Conservation (phyloP, 2,888 invertebrate genomes). For the Epicampocera succincta region DNA sequence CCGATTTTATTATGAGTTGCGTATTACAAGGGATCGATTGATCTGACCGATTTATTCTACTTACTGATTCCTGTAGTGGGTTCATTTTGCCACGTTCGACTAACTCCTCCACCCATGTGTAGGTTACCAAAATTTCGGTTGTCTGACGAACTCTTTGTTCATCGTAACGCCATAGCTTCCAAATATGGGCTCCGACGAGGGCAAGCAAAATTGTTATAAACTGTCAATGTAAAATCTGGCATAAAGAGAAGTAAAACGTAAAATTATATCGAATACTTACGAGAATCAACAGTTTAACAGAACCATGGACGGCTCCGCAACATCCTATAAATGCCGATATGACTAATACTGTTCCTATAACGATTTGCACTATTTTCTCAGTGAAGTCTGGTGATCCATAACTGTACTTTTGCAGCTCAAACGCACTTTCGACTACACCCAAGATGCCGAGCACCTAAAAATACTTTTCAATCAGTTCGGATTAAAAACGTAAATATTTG, state of each 20-base stretch:
- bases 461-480: not conserved
- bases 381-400: constrained; percentile 74
- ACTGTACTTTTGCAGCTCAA: constrained; percentile 72
- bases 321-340: constrained; percentile 76
- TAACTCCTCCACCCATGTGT: constrained; percentile 75
- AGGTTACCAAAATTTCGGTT: constrained; percentile 74
- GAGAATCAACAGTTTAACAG: constrained; percentile 75
- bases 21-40: no score
- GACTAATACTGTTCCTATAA: constrained; percentile 72
- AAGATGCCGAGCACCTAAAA: constrained; percentile 75
- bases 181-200: constrained; percentile 73
- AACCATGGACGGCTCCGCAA: constrained; percentile 75
- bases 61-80: constrained; percentile 73
- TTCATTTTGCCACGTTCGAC: constrained; percentile 74
- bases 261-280: constrained; percentile 68
- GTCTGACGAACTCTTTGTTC: constrained; percentile 72
- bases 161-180: constrained; percentile 75
- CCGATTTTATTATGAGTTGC: no score
- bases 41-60: not conserved
- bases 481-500: not conserved
- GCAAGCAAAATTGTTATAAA: constrained; percentile 72
- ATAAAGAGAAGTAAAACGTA: not conserved
- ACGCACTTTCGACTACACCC: constrained; percentile 74
- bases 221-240: constrained; percentile 61
- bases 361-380: constrained; percentile 74